phyloP scores from a whole-genome alignment of 1,140 invertebrate genomes.

The Sipha flava region DNA sequence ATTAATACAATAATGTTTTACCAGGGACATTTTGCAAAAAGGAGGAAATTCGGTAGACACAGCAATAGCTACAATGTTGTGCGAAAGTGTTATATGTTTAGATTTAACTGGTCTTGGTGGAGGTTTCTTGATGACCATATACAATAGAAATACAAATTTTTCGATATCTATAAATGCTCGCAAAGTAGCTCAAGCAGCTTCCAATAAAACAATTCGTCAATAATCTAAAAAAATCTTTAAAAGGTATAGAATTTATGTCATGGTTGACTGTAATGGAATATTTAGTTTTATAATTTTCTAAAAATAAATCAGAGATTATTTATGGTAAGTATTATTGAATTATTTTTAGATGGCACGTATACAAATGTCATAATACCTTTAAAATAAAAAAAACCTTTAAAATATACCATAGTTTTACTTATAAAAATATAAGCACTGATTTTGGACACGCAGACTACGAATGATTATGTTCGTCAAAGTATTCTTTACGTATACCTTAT shows the following conservation, averaged over 20 bases:
- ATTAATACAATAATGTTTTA: too few relatives aligned
- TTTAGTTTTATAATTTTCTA: too few relatives aligned
- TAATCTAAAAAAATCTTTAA: slow-evolving; percentile 45
- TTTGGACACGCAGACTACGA: too few relatives aligned
- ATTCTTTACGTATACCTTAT: too few relatives aligned
- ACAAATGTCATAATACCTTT: too few relatives aligned
- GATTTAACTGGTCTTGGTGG: slow-evolving; percentile 77
- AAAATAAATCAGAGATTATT: slow-evolving; percentile 46
- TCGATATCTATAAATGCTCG: slow-evolving; percentile 55
- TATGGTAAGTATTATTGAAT: too few relatives aligned
- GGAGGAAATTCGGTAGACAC: slow-evolving; percentile 76
- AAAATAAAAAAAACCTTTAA: too few relatives aligned
- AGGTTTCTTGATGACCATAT: slow-evolving; percentile 70
- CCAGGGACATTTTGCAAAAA: slow-evolving; percentile 53
- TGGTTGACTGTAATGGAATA: too few relatives aligned
- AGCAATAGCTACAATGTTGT: slow-evolving; percentile 69
- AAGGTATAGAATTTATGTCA: not conserved
- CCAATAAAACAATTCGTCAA: slow-evolving; percentile 51
- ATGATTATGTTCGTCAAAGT: too few relatives aligned
- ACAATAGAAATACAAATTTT: slow-evolving; percentile 48
- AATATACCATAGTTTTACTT: too few relatives aligned
- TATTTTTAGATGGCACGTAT: too few relatives aligned
- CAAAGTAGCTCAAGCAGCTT: slow-evolving; percentile 56
- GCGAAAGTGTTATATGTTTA: slow-evolving; percentile 69
- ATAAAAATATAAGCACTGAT: too few relatives aligned